Percentiles rank a stretch among this genome's conserved stretches.
Evolutionary conservation across 2,113 vertebrate genomes (phyloP).

Genomic region (Ascaphus truei): DNA sequence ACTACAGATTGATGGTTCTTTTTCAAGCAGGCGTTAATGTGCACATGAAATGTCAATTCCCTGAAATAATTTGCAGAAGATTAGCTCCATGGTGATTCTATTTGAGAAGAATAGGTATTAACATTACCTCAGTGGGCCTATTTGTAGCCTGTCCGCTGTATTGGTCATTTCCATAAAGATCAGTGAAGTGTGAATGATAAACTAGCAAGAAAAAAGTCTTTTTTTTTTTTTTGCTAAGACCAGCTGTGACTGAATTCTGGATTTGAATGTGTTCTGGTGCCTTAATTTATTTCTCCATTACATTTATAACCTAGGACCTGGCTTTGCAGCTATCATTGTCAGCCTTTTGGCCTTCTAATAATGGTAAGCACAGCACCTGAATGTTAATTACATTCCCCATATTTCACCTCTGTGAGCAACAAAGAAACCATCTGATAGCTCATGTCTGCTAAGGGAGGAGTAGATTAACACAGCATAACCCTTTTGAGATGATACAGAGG

Average conservation of each 20-base stretch:
- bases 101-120: slow-evolving; percentile 63
- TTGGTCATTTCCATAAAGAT: slow-evolving; percentile 52
- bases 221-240: slow-evolving; percentile 29
- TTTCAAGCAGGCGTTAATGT: slow-evolving; percentile 49
- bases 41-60: slow-evolving; percentile 52
- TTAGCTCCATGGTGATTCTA: slow-evolving; percentile 57
- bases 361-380: slow-evolving; percentile 40
- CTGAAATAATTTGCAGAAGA: slow-evolving; percentile 61
- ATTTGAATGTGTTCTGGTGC: slow-evolving; percentile 38
- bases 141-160: slow-evolving; percentile 46
- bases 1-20: slow-evolving; percentile 36
- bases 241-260: slow-evolving; percentile 31
- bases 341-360: slow-evolving; percentile 47
- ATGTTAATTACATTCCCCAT: slow-evolving; percentile 49
- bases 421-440: neutral
- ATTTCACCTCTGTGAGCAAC: slow-evolving; percentile 33
- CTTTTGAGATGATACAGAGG: slow-evolving; percentile 11
- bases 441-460: neutral
- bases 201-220: slow-evolving; percentile 40
- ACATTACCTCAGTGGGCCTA: slow-evolving; percentile 52
- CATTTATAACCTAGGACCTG: slow-evolving; percentile 37
- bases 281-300: slow-evolving; percentile 57
- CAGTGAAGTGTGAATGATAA: slow-evolving; percentile 53
- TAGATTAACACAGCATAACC: slow-evolving; percentile 8
- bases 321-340: slow-evolving; percentile 37